Base-by-base conservation (phyloP, 2,113 vertebrate species). In the Orcinus orca region DNA sequence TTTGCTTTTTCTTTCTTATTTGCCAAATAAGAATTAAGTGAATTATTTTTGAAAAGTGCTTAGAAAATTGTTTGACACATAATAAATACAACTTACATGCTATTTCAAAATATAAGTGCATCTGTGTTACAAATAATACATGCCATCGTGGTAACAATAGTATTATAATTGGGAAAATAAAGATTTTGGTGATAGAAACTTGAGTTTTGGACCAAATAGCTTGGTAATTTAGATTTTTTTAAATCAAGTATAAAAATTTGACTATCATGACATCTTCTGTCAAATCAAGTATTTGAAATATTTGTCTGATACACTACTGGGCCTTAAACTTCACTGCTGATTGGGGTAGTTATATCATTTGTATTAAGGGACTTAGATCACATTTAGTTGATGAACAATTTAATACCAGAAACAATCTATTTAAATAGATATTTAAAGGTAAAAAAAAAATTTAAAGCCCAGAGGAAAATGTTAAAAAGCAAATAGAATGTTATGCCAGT, bases 381-480 rank as follows among this genome's bases (percentile, higher is more conserved):
- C 29, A 53, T 47, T 58, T 47, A 70, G 12, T 67, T 83, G 33
- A 70, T 25, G 67, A 41, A 90, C 2, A 41, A 82, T 26, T 74
- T 77, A 79, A 68, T 55, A 63, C 8, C 5, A 63, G 25, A 85
- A 81, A 87, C 6, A 73, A 79, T 26, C 2, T 36, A 50, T 60
- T 71, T 79, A 65, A 96, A 67, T 67, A 62, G 1, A 36, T 79
- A 76, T 92, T 94, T 47, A 84, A 84, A 87, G 17, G 33, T 95
- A 47, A 96, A 68, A 23, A 31, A 31, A 33, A 55, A 55, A 26
- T 29, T 63, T 26, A 84, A 80, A 77, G 8, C 3, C 13, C 38
- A 82, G 36, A 81, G 18, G 53, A 93, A 93, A 93, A 55, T 26
- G 29, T 10, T 80, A 31, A 93, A 71, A 58, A 68, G 18, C 6